These are phyloP conservation scores for Polypterus senegalus DNA, from an alignment of 2,113 vertebrate species.

Conservation along the genomic window DNA sequence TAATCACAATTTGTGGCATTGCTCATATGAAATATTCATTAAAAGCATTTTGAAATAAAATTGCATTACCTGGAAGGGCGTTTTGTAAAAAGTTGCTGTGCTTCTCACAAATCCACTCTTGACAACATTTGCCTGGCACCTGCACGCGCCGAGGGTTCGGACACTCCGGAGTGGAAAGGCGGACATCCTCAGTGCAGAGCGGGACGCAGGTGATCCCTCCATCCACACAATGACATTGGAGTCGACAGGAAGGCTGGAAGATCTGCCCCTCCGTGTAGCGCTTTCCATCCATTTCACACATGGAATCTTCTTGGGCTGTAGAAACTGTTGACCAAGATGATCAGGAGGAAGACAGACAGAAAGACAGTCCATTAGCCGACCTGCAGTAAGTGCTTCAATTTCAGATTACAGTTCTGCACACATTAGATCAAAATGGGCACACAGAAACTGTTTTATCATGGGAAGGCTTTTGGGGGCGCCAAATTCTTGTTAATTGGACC, in stretches of 20 bases:
- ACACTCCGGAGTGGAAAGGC: constrained; percentile 67
- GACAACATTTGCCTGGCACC: constrained; percentile 76
- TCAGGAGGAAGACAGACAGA: too few relatives aligned
- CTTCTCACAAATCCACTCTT: constrained; percentile 76
- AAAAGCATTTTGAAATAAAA: too few relatives aligned
- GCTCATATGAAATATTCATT: too few relatives aligned
- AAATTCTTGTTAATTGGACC: too few relatives aligned
- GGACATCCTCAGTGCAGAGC: constrained; percentile 52
- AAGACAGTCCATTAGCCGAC: too few relatives aligned
- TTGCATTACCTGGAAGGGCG: constrained; percentile 45
- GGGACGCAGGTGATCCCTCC: constrained; percentile 73
- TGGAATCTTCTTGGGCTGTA: constrained; percentile 58
- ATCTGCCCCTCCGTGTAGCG: constrained; percentile 67
- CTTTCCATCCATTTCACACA: constrained; percentile 69
- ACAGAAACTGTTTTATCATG: too few relatives aligned
- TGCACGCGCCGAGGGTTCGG: constrained; percentile 57
- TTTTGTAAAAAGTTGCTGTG: constrained; percentile 49
- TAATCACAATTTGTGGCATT: too few relatives aligned
- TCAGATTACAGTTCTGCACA: too few relatives aligned
- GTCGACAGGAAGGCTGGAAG: constrained; percentile 76
- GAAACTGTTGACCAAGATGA: background rate
- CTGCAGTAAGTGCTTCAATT: too few relatives aligned
- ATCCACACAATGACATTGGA: constrained; percentile 61
- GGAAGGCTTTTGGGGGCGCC: too few relatives aligned
- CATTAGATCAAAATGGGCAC: too few relatives aligned